Percentiles rank a stretch among this genome's conserved stretches.
phyloP scores from a whole-genome alignment of 2,888 invertebrate genomes.

The Ellobium chinense region DNA sequence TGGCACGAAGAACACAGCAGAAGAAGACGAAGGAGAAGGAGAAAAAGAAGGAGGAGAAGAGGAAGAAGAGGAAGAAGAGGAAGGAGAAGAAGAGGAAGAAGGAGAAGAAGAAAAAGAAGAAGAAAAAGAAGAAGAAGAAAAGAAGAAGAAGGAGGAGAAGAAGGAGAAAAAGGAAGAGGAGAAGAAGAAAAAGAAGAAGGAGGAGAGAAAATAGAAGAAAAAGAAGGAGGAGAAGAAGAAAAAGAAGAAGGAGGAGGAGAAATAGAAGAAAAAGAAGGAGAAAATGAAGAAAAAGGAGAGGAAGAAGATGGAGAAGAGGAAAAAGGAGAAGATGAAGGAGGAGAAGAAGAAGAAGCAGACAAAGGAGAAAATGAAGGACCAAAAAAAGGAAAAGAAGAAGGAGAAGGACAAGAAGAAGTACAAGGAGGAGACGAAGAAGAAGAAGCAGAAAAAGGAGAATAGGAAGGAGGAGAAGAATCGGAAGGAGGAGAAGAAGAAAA shows the following conservation, averaged over 20 bases:
- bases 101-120: not conserved
- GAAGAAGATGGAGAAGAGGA: not conserved
- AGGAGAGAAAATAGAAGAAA: not conserved
- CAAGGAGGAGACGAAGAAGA: not conserved
- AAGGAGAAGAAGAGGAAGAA: not conserved
- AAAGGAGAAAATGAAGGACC: not conserved
- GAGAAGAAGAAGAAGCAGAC: not conserved
- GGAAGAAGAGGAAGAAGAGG: not conserved
- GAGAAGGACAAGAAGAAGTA: not conserved
- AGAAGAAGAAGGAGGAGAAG: not conserved
- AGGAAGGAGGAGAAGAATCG: not conserved
- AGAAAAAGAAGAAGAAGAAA: not conserved
- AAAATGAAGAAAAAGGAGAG: not conserved
- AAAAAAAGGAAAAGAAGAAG: not conserved
- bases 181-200: not conserved
- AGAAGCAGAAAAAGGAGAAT: not conserved
- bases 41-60: not conserved
- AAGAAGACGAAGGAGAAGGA: not conserved
- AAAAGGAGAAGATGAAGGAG: not conserved
- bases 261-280: not conserved
- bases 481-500: not conserved
- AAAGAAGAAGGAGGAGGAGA: not conserved
- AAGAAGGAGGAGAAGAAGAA: not conserved
- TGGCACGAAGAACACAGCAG: too few species aligned
- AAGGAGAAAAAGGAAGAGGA: not conserved